Base-by-base conservation (phyloP, 2,797 vertebrate genomes). In the Crenuchus spilurus region DNA sequence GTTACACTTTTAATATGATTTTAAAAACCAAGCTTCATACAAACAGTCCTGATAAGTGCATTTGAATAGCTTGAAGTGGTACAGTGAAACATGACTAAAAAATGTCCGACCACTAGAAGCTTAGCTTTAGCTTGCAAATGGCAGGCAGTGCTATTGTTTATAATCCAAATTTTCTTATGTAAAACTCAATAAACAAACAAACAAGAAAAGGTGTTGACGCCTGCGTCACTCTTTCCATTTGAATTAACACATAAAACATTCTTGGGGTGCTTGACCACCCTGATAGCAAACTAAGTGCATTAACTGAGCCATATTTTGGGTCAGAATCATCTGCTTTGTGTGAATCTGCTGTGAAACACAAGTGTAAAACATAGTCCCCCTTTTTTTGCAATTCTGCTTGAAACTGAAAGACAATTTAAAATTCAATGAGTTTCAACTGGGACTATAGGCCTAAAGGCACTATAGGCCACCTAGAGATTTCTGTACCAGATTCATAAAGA, bases 1-100 rank as follows among this genome's bases (percentile, higher is more conserved):
- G 72, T 76, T 31, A 63, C 2, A 31, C 16, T 77, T n/a, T 35
- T 76, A 67, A 28, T 52, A 5, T 52, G 20, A 54, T 54, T 68
- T 35, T 26, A 44, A 52, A n/a, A 65, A 55, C 18, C 26, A 51
- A 65, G 41, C 62, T 65, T 65, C 9, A 46, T 22, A 26, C 26
- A 31, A 61, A 48, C n/a, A 46, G 62, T 30, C 30, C 31, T 28
- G 1, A 14, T 26, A 57, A 66, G 61, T 65, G 61, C 51, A 65
- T 8, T 8, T 73, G 41, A 62, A 57, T 10, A 58, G 22, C 39
- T 11, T 31, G 37, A 65, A 26, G 28, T 16, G 39, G 55, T n/a
- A n/a, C n/a, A n/a, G n/a, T 75, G 3, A 33, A 26, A 41, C 18
- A 49, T 28, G 58, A 11, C n/a, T 42, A 51, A 37, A 10, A 18